Percentiles rank a stretch among this genome's conserved stretches.
phyloP scores from a whole-genome alignment of 2,888 invertebrate species.

The Sicus ferrugineus region DNA sequence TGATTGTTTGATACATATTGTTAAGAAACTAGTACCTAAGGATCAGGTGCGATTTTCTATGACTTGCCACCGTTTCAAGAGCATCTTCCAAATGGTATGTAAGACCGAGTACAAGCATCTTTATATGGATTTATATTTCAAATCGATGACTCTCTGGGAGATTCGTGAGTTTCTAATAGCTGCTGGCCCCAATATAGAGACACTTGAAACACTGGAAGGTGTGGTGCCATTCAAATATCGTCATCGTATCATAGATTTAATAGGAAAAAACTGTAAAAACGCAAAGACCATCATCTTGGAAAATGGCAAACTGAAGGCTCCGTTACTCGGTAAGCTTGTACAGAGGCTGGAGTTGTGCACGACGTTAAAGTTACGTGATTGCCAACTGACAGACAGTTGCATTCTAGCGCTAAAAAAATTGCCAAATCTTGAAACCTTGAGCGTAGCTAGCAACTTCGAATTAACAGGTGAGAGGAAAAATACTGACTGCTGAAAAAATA shows the following conservation, averaged over 20 bases:
- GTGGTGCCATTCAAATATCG: constrained; percentile 31
- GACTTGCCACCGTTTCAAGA: constrained; percentile 29
- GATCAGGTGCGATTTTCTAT: constrained; percentile 37
- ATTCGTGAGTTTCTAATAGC: constrained; percentile 36
- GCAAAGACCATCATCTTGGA: constrained; percentile 25
- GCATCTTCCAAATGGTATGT: constrained; percentile 33
- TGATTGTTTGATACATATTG: constrained; percentile 39
- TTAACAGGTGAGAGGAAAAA: constrained; percentile 36
- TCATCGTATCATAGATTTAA: constrained; percentile 35
- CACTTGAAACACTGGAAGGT: constrained; percentile 31
- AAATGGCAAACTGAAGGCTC: constrained; percentile 23
- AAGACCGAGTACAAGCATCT: constrained; percentile 32
- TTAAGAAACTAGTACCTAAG: constrained; percentile 24
- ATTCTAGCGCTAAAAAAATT: constrained; percentile 24
- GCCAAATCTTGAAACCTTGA: constrained; percentile 19
- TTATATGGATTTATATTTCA: constrained; percentile 16
- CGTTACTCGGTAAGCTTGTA: constrained; percentile 22
- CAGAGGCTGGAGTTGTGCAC: constrained; percentile 1
- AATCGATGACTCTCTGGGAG: constrained; percentile 35
- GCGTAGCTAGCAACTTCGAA: constrained; percentile 31
- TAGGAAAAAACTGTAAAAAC: constrained; percentile 30
- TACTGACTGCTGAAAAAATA: not conserved
- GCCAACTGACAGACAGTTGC: constrained; percentile 24
- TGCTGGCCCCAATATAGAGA: constrained; percentile 33
- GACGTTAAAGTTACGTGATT: constrained; percentile 31